Percentiles rank a stretch among this genome's conserved stretches.
phyloP scores from a whole-genome alignment of 2,888 invertebrate genomes.

The Leistus spinibarbis region DNA sequence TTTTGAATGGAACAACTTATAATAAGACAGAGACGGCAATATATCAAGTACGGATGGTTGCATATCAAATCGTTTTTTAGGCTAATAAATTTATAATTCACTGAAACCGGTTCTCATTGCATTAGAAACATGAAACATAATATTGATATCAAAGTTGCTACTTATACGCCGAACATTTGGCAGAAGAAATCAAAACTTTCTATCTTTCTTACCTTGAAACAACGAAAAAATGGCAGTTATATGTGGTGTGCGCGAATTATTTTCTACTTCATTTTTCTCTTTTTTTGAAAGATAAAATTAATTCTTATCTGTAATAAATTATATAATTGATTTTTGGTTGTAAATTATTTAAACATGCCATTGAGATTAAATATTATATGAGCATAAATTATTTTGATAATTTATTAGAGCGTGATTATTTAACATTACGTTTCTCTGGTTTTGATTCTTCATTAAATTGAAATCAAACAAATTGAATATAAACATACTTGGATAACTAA shows the following conservation, averaged over 20 bases:
- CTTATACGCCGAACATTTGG: constrained; percentile 41
- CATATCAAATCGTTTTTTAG: constrained; percentile 49
- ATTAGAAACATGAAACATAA: constrained; percentile 53
- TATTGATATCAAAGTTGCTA: constrained; percentile 54
- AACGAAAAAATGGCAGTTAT: constrained; percentile 6
- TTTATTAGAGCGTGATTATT: background rate
- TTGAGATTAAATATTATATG: background rate
- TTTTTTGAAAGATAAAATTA: background rate
- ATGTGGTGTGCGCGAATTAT: background rate
- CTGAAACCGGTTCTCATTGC: constrained; percentile 53
- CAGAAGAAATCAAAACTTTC: constrained; percentile 14
- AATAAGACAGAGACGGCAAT: background rate
- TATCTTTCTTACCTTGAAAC: constrained; percentile 44
- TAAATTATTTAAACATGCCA: background rate
- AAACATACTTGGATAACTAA: too few species aligned
- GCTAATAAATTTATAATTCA: constrained; percentile 55
- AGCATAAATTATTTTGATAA: background rate
- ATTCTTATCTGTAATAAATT: background rate
- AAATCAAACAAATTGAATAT: background rate
- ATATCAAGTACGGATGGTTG: constrained; percentile 10
- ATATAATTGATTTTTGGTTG: background rate
- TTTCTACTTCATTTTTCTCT: background rate
- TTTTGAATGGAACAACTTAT: constrained; percentile 5
- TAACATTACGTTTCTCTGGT: background rate
- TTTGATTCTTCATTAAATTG: background rate